These are phyloP conservation scores for Tinea pellionella DNA, from an alignment of 2,888 invertebrate genomes.

Conservation along the genomic window DNA sequence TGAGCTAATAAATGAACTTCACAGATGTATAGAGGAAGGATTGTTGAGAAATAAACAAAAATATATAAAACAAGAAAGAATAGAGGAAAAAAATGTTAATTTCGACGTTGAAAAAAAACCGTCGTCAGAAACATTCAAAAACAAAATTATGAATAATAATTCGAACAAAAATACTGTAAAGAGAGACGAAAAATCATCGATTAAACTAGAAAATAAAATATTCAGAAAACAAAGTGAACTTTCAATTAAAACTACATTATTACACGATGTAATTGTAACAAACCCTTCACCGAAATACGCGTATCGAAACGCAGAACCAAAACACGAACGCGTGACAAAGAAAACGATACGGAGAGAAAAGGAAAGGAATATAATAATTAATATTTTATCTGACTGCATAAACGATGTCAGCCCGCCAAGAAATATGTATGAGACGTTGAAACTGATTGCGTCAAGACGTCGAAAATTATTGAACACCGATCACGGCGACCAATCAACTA, in stretches of 20 bases:
- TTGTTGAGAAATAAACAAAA: neutral
- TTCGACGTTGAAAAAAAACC: neutral
- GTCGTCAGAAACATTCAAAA: neutral
- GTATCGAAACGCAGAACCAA: neutral
- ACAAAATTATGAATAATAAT: neutral
- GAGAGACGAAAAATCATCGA: neutral
- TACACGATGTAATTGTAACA: neutral
- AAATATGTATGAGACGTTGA: neutral
- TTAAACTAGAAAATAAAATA: neutral
- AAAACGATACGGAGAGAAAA: neutral
- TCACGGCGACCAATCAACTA: too few species aligned
- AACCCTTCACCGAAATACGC: neutral
- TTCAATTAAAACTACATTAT: neutral
- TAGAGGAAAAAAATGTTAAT: neutral
- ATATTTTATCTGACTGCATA: neutral
- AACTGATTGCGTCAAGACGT: neutral
- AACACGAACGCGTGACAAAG: neutral
- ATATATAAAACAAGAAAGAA: neutral
- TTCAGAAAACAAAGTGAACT: neutral
- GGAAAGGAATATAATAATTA: neutral
- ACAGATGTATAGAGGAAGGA: neutral
- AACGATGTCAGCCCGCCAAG: neutral
- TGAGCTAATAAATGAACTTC: neutral
- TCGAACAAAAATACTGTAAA: neutral
- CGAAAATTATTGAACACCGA: neutral